Evolutionary conservation across 2,888 invertebrate species (phyloP).

Genomic region (Baronia brevicornis): DNA sequence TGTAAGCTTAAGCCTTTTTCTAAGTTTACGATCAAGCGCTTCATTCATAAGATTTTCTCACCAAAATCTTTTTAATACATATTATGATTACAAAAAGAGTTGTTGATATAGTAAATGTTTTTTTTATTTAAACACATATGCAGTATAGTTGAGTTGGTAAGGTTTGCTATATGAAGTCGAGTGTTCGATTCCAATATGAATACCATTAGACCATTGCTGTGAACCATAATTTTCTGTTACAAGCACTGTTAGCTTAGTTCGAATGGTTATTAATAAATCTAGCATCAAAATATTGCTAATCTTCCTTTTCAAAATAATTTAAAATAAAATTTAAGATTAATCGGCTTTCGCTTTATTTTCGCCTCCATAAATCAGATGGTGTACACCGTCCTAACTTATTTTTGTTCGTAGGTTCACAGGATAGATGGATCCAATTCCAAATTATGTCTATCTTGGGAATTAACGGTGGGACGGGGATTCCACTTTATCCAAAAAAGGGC

Average conservation of each 20-base stretch:
- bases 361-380: constrained; percentile 54
- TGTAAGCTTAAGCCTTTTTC: constrained; percentile 25
- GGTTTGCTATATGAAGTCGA: too few relatives aligned
- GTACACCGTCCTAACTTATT: constrained; percentile 61
- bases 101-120: too few relatives aligned
- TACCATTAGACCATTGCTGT: too few relatives aligned
- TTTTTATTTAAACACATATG: too few relatives aligned
- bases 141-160: too few relatives aligned
- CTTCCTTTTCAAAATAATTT: too few relatives aligned
- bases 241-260: constrained; percentile 4
- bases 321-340: too few relatives aligned
- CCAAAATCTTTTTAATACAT: too few relatives aligned
- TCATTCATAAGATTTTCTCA: constrained; percentile 12
- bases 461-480: constrained; percentile 71
- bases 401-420: constrained; percentile 67
- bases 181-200: too few relatives aligned
- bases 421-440: constrained; percentile 78
- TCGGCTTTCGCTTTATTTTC: constrained; percentile 57
- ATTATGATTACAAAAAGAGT: too few relatives aligned
- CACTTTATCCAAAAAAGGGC: constrained; percentile 70
- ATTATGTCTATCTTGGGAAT: constrained; percentile 77
- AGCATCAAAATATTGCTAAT: too few relatives aligned
- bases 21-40: constrained; percentile 7
- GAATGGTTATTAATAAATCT: too few relatives aligned
- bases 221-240: constrained; percentile 1